Evolutionary conservation across 2,797 vertebrate species (phyloP).

Genomic region (Megalops cyprinoides): DNA sequence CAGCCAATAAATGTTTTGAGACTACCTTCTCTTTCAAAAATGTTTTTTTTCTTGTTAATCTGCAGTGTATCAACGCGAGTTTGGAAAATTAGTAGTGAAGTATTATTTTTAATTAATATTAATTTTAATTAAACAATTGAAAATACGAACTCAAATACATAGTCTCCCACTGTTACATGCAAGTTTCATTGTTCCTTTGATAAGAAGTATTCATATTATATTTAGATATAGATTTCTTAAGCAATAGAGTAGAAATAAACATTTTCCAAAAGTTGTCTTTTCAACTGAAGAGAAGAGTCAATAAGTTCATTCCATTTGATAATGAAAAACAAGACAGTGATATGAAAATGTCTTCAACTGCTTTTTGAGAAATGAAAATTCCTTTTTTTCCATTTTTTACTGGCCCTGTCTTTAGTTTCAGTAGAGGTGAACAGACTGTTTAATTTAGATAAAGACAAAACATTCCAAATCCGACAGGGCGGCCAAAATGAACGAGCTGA

Average conservation of each 20-base stretch:
- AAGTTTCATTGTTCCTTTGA: background rate
- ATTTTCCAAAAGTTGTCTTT: too few relatives aligned
- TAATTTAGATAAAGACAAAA: constrained; percentile 59
- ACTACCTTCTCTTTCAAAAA: background rate
- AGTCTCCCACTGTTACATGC: background rate
- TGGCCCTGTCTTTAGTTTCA: constrained; percentile 54
- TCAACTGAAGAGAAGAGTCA: too few relatives aligned
- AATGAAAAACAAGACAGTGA: constrained; percentile 39
- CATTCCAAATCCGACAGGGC: constrained; percentile 52
- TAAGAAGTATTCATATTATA: constrained; percentile 25
- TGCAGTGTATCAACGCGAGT: too few relatives aligned
- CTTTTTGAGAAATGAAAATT: constrained; percentile 56
- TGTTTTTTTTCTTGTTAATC: background rate
- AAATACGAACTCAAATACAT: background rate
- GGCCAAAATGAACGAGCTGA: constrained; percentile 52
- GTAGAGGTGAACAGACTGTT: background rate
- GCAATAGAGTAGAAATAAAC: constrained; percentile 53
- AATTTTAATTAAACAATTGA: background rate
- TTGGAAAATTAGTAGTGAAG: background rate
- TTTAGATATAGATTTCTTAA: constrained; percentile 27
- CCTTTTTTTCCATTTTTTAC: constrained; percentile 62
- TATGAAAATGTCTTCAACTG: constrained; percentile 60
- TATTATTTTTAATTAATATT: background rate
- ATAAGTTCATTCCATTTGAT: too few relatives aligned
- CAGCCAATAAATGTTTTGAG: background rate